Evolutionary conservation across 2,113 vertebrate genomes (phyloP).

Genomic region (Dicrurus megarhynchus): DNA sequence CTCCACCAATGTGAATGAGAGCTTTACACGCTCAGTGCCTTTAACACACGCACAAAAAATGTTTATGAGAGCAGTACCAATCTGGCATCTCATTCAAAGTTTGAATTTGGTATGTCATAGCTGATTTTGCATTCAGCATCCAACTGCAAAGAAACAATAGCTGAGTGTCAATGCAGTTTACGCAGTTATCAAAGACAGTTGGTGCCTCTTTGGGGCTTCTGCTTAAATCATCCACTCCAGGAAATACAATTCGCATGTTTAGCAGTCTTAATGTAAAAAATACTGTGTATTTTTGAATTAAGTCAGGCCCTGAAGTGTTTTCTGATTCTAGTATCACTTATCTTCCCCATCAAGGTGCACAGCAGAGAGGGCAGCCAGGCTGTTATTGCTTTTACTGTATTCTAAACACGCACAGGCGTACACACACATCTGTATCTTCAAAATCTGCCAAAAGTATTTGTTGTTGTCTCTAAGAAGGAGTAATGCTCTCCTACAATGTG

Average conservation of each 20-base stretch:
- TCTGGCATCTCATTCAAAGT: background rate
- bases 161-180: background rate
- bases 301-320: slow-evolving; percentile 7
- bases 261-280: background rate
- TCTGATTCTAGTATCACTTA: slow-evolving; percentile 23
- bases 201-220: background rate
- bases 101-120: background rate
- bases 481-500: background rate
- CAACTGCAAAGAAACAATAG: background rate
- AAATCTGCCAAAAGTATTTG: slow-evolving; percentile 32
- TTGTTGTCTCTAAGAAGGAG: slow-evolving; percentile 22
- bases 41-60: background rate
- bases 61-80: background rate
- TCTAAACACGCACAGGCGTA: background rate
- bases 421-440: slow-evolving; percentile 18
- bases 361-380: background rate
- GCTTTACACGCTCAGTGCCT: background rate
- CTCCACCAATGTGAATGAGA: background rate
- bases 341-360: slow-evolving; percentile 22
- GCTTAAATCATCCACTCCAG: background rate
- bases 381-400: slow-evolving; percentile 34
- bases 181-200: background rate
- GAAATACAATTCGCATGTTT: background rate
- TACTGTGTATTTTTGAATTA: slow-evolving; percentile 8
- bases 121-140: background rate